Evolutionary conservation across 2,888 invertebrate species (phyloP), one percentile per base, ranked within the genome.

Genomic region (Pemphredon lugubris): DNA sequence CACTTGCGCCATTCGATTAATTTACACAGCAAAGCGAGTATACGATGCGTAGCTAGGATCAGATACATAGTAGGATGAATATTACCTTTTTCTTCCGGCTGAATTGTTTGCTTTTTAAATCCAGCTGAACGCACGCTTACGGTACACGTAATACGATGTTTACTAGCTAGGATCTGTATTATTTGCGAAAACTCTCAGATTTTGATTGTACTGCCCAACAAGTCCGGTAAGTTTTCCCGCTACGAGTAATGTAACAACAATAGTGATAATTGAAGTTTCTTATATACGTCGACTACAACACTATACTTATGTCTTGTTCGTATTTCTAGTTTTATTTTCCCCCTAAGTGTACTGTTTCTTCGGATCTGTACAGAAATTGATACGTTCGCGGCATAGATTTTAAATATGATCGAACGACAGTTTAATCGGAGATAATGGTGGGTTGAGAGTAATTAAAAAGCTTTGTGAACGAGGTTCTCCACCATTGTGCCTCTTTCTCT

Each of bases 161-260:
- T 40, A 30, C 18, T 51, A 44, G 20, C 37, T 21, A 44, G 14
- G 13, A 34, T 37, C 37, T 44, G 48, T 45, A 58, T 44, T 37
- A 16, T 44, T 37, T 2, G 42, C 26, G 30, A 23, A 37, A 21
- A 48, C 66, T 53, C 47, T 34, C 40, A 14, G 34, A 7, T 60
- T 66, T 60, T 66, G 60, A 66, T 60, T 66, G 13, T 53, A 21
- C 9, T 47, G 65, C 37, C 40, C 47, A 32, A 42, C 14, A 53
- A 40, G 16, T 47, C 53, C 47, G 5, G 16, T 23, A 16, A 14
- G 14, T 53, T 30, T 47, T 23, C 21, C 7, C 11, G n/a, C 11
- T n/a, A 48, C 11, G 18, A 30, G 9, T 30, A 30, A 11, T 39
- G 26, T 32, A 50, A 42, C 30, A 20, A 50, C 32, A 13, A 30